Evolutionary conservation across 1,140 invertebrate genomes (phyloP).

Genomic region (Halesus radiatus): DNA sequence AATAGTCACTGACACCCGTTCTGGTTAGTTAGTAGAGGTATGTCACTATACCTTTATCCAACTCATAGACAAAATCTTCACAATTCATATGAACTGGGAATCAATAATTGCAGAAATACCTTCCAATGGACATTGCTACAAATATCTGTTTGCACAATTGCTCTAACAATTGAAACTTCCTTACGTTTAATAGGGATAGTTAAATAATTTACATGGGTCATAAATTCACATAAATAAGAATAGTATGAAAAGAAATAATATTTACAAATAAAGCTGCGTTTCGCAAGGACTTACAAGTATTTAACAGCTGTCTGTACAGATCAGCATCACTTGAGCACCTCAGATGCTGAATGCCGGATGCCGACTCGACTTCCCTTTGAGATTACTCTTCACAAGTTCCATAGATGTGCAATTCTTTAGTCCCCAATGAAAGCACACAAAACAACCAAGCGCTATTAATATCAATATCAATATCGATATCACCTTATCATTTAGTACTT

Average conservation of each 20-base stretch:
- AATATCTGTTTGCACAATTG: slow-evolving; percentile 24
- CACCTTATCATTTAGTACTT: slow-evolving; percentile 23
- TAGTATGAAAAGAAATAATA: slow-evolving; percentile 38
- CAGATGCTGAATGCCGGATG: neutral
- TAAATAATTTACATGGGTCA: slow-evolving; percentile 36
- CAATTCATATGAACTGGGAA: too few relatives aligned
- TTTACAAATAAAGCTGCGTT: slow-evolving; percentile 49
- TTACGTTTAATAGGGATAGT: slow-evolving; percentile 32
- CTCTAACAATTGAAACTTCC: slow-evolving; percentile 27
- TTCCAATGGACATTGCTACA: slow-evolving; percentile 31
- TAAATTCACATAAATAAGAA: slow-evolving; percentile 37
- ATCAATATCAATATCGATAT: slow-evolving; percentile 37
- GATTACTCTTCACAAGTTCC: slow-evolving; percentile 42
- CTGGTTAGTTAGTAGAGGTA: neutral
- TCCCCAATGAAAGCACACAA: slow-evolving; percentile 37
- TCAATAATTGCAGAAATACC: slow-evolving; percentile 18
- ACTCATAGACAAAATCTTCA: too few relatives aligned
- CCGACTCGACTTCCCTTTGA: slow-evolving; percentile 12
- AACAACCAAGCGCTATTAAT: slow-evolving; percentile 36
- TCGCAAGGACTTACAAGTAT: slow-evolving; percentile 43
- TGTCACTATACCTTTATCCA: too few relatives aligned
- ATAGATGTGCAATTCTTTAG: slow-evolving; percentile 45
- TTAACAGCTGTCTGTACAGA: slow-evolving; percentile 10
- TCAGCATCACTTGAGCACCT: neutral
- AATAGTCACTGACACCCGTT: slow-evolving; percentile 36